phyloP scores from a whole-genome alignment of 92 coral and sea anemone genomes.

The Zoanthus gigantus region DNA sequence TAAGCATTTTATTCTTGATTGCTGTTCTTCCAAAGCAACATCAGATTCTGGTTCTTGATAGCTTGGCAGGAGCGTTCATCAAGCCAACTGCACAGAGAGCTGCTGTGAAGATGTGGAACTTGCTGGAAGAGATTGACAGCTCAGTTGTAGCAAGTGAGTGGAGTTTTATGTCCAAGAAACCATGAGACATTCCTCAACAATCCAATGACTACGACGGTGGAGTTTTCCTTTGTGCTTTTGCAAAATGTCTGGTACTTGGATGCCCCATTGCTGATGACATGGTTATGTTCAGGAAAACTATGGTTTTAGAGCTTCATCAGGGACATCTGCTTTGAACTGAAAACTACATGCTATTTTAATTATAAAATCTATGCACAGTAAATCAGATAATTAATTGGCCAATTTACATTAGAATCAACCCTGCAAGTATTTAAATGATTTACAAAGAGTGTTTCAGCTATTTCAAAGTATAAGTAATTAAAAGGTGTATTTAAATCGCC shows the following conservation, averaged over 20 bases:
- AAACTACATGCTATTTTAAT: not conserved
- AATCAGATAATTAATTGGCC: not conserved
- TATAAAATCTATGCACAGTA: not conserved
- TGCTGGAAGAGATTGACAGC: conserved; percentile 18
- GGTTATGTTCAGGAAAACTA: conserved; percentile 30
- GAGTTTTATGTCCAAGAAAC: conserved; percentile 18
- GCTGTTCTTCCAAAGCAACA: conserved; percentile 41
- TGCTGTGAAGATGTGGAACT: conserved; percentile 32
- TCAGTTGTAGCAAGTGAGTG: no score
- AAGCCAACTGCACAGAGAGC: conserved; percentile 56
- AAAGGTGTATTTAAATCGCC: not conserved
- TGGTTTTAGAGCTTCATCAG: conserved; percentile 45
- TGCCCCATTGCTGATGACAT: conserved; percentile 20
- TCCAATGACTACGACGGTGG: conserved; percentile 59
- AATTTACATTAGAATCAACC: no score
- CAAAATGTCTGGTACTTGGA: conserved; percentile 35
- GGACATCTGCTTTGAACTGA: conserved; percentile 23
- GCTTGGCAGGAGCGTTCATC: conserved; percentile 39
- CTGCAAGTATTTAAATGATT: not conserved
- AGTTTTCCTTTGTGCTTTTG: conserved; percentile 52
- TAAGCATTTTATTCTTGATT: conserved; percentile 54
- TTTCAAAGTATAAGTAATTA: not conserved
- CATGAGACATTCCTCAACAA: conserved; percentile 61
- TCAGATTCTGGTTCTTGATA: conserved; percentile 50
- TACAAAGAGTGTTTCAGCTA: no score